Percentiles rank a stretch among this genome's conserved stretches.
These are phyloP conservation scores for Craniophora ligustri DNA, from an alignment of 2,888 invertebrate species.

Conservation along the genomic window DNA sequence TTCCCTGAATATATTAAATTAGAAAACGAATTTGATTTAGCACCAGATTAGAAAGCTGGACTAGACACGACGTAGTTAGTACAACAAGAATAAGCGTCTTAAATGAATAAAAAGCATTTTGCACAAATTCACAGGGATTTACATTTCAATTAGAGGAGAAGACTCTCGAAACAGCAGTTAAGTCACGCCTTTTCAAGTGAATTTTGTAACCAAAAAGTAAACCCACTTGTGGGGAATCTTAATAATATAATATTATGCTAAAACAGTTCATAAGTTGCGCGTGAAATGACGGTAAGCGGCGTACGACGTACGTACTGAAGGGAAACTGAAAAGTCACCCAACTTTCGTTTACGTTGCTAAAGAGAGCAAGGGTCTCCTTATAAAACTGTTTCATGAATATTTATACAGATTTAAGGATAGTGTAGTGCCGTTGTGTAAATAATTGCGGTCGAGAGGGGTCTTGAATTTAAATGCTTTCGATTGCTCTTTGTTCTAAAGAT, in stretches of 20 bases:
- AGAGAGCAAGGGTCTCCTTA: slow-evolving; percentile 72
- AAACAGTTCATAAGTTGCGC: slow-evolving; percentile 57
- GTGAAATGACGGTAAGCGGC: slow-evolving; percentile 49
- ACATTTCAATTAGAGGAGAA: slow-evolving; percentile 48
- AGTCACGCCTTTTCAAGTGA: slow-evolving; percentile 47
- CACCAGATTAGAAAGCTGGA: slow-evolving; percentile 23
- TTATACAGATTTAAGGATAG: slow-evolving; percentile 78
- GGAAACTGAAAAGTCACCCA: slow-evolving; percentile 65
- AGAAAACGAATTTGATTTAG: slow-evolving; percentile 23
- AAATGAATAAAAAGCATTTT: slow-evolving; percentile 39
- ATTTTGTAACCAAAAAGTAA: slow-evolving; percentile 38
- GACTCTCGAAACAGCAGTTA: slow-evolving; percentile 25
- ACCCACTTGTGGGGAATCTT: slow-evolving; percentile 28
- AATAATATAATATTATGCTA: slow-evolving; percentile 55
- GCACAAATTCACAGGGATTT: slow-evolving; percentile 48
- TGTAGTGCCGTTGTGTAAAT: slow-evolving; percentile 73
- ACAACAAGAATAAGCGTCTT: slow-evolving; percentile 33
- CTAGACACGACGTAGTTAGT: slow-evolving; percentile 13
- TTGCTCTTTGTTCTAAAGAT: slow-evolving; percentile 57
- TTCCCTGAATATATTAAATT: slow-evolving; percentile 17
- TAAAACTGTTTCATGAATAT: slow-evolving; percentile 80
- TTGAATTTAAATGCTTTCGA: slow-evolving; percentile 70
- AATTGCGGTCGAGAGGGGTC: slow-evolving; percentile 68
- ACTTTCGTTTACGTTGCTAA: slow-evolving; percentile 70
- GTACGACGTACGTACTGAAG: slow-evolving; percentile 14